phyloP scores from a whole-genome alignment of 2,888 invertebrate species.

The Heliothis peltigera region DNA sequence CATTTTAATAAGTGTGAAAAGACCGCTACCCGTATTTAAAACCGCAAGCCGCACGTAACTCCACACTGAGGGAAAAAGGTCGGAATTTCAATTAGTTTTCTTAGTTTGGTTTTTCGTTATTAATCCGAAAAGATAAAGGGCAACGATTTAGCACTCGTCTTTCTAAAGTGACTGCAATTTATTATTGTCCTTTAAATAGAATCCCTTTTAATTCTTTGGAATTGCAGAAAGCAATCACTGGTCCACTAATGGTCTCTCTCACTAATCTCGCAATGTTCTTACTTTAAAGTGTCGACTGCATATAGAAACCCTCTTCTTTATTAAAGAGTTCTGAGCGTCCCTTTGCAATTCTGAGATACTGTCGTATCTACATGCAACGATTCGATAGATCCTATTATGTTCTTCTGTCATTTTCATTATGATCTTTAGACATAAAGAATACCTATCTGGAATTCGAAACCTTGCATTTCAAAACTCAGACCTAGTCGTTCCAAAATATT shows the following conservation, averaged over 20 bases:
- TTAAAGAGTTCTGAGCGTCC: slow-evolving; percentile 25
- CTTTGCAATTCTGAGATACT: slow-evolving; percentile 41
- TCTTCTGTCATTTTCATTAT: background rate
- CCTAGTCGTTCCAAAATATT: background rate
- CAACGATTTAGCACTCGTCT: background rate
- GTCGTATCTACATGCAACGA: slow-evolving; percentile 4
- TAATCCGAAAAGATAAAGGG: background rate
- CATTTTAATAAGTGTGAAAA: slow-evolving; percentile 30
- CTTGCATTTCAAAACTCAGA: background rate
- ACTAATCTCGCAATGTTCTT: slow-evolving; percentile 12
- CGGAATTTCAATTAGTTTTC: slow-evolving; percentile 11
- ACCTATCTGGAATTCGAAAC: background rate
- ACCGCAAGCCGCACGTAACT: slow-evolving; percentile 25
- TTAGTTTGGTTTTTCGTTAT: background rate
- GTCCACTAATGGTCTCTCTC: background rate
- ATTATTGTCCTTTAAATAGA: background rate
- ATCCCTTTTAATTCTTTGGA: background rate
- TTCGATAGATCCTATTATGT: slow-evolving; percentile 13
- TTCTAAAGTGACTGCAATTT: background rate
- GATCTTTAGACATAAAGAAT: background rate
- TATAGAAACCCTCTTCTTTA: slow-evolving; percentile 19
- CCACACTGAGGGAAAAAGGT: slow-evolving; percentile 14
- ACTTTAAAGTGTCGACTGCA: slow-evolving; percentile 7
- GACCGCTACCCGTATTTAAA: slow-evolving; percentile 9
- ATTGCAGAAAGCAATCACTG: slow-evolving; percentile 2